Evolutionary conservation across 2,113 vertebrate species (phyloP).

Genomic region (Climacteris rufus): DNA sequence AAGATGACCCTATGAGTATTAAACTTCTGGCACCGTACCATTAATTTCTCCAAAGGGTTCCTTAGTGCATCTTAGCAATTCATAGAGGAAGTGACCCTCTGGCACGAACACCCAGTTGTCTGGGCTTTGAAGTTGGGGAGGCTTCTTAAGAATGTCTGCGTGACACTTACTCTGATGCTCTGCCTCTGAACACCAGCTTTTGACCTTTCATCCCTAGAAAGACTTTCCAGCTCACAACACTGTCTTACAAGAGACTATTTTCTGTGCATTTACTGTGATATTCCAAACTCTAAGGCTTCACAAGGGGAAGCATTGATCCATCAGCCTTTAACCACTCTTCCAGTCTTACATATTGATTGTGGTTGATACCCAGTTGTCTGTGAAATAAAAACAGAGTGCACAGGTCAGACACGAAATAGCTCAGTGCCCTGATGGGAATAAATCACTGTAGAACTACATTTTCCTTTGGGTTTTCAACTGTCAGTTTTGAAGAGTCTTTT

Average conservation of each 20-base stretch:
- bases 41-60: constrained; percentile 17
- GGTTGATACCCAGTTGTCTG: neutral
- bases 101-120: constrained; percentile 27
- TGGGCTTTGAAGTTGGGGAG: constrained; percentile 58
- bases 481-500: neutral
- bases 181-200: constrained; percentile 12
- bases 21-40: neutral
- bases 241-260: neutral
- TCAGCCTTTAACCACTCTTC: neutral
- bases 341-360: neutral
- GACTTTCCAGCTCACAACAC: neutral
- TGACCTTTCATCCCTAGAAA: constrained; percentile 23
- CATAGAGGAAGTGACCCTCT: constrained; percentile 63
- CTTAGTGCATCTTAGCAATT: constrained; percentile 32
- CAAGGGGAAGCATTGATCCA: neutral
- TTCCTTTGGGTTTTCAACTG: neutral
- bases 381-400: neutral
- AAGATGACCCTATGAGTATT: neutral
- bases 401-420: neutral
- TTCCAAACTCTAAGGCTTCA: neutral
- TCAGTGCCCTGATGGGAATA: neutral
- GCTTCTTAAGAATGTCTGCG: constrained; percentile 10
- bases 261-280: neutral
- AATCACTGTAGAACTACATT: neutral
- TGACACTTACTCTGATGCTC: neutral